Conservation (phyloP, 53 echinoderm and acorn worm genomes). For the Zoroaster sp. region DNA sequence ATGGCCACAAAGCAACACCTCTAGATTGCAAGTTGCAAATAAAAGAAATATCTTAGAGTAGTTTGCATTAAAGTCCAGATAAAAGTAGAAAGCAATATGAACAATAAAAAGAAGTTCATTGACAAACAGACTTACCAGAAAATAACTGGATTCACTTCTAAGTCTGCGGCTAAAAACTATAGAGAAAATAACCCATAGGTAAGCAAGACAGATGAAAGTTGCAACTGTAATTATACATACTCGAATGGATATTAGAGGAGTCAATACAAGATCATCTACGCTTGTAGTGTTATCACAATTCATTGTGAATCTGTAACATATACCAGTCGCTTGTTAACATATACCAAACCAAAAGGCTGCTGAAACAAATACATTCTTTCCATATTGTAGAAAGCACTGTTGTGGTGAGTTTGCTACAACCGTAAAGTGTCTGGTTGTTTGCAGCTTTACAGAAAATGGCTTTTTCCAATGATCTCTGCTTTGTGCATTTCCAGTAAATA, state of each 20-base stretch:
- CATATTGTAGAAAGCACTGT: no score
- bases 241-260: background rate
- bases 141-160: constrained; percentile 1
- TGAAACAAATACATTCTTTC: no score
- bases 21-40: background rate
- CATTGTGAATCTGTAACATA: no score
- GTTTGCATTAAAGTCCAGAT: background rate
- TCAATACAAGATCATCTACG: no score
- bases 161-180: background rate
- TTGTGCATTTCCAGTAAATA: no score
- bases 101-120: background rate
- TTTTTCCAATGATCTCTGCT: no score
- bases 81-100: background rate
- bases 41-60: background rate
- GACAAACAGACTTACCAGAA: background rate
- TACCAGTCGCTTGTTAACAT: no score
- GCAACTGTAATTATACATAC: background rate
- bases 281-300: no score
- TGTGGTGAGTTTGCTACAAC: no score
- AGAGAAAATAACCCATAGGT: constrained; percentile 1
- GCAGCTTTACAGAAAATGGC: no score
- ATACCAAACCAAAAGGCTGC: no score
- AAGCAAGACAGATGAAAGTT: background rate
- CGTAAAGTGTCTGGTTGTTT: no score
- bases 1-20: background rate